phyloP scores from a whole-genome alignment of 2,797 vertebrate species.

The Labeo calbasu region DNA sequence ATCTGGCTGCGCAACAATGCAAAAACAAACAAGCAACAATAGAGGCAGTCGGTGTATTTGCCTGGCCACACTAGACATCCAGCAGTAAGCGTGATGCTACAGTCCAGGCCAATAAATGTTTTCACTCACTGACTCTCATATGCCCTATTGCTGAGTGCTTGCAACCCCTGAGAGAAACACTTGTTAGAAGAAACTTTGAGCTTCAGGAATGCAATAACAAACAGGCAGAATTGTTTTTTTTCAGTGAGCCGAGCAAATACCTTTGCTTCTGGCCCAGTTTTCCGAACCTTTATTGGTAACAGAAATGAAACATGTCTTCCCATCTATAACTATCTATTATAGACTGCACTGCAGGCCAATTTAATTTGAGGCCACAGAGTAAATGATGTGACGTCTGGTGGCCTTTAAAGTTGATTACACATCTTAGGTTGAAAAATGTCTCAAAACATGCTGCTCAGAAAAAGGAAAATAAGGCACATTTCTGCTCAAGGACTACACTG shows the following conservation, averaged over 20 bases:
- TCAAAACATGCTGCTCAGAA: conserved; percentile 12
- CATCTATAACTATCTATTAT: conserved; percentile 56
- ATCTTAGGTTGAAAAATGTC: conserved; percentile 42
- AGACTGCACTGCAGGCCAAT: conserved; percentile 49
- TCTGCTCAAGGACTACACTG: neutral
- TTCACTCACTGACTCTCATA: conserved; percentile 5
- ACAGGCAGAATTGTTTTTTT: conserved; percentile 32
- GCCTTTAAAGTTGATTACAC: conserved; percentile 55
- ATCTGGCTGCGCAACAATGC: neutral
- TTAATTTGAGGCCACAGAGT: conserved; percentile 55
- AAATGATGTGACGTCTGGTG: conserved; percentile 51
- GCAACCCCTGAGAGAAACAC: conserved; percentile 25
- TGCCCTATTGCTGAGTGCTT: neutral
- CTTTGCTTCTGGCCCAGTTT: conserved; percentile 38
- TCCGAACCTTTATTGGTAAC: conserved; percentile 42
- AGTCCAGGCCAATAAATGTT: conserved; percentile 9
- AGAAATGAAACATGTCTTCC: conserved; percentile 51
- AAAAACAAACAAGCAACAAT: neutral
- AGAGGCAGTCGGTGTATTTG: neutral
- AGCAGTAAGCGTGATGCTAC: neutral
- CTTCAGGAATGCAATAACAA: conserved; percentile 46
- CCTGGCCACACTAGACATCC: neutral
- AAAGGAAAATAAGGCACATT: neutral
- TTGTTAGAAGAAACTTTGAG: conserved; percentile 26
- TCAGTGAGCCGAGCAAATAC: conserved; percentile 42